A percentile compares a stretch with the other conserved stretches of the same genome.
These are phyloP conservation scores for Apostichopus japonicus DNA, from an alignment of 35 echinoderm and acorn worm genomes.

Conservation along the genomic window DNA sequence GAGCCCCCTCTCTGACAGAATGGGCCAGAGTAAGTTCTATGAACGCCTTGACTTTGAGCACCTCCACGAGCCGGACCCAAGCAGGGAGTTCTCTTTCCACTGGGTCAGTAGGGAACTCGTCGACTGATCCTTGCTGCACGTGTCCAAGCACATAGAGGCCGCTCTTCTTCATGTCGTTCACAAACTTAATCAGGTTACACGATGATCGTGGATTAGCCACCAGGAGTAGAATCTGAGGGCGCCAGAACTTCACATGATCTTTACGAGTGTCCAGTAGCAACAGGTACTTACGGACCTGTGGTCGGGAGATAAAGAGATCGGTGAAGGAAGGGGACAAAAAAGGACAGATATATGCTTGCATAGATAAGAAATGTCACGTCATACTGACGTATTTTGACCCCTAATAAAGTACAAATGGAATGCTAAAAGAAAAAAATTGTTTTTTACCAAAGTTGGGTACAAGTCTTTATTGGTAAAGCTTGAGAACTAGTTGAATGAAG, in stretches of 20 bases:
- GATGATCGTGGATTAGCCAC: slow-evolving; percentile 88
- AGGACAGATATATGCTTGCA: too few species aligned
- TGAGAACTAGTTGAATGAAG: too few species aligned
- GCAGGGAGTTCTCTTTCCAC: slow-evolving; percentile 71
- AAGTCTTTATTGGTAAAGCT: too few species aligned
- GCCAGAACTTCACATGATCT: slow-evolving; percentile 98
- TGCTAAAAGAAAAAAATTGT: too few species aligned
- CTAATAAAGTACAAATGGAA: too few species aligned
- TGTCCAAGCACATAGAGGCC: slow-evolving; percentile 90
- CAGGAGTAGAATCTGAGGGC: slow-evolving; percentile 91
- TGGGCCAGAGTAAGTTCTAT: slow-evolving; percentile 81
- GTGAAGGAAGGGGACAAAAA: too few species aligned
- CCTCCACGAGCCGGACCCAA: slow-evolving; percentile 83
- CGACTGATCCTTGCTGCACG: slow-evolving; percentile 75
- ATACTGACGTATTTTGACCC: too few species aligned
- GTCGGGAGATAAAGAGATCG: neutral
- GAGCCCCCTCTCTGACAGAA: slow-evolving; percentile 83
- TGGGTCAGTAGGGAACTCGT: slow-evolving; percentile 73
- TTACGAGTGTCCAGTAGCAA: slow-evolving; percentile 86
- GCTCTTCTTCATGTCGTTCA: slow-evolving; percentile 99
- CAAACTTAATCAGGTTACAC: slow-evolving; percentile 85
- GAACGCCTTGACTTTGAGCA: slow-evolving; percentile 90
- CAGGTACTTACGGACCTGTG: slow-evolving; percentile 92
- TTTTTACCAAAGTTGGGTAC: too few species aligned
- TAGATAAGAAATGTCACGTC: too few species aligned